Evolutionary conservation across 2,888 invertebrate species (phyloP).

Genomic region (Xestoiulus laeticollis): DNA sequence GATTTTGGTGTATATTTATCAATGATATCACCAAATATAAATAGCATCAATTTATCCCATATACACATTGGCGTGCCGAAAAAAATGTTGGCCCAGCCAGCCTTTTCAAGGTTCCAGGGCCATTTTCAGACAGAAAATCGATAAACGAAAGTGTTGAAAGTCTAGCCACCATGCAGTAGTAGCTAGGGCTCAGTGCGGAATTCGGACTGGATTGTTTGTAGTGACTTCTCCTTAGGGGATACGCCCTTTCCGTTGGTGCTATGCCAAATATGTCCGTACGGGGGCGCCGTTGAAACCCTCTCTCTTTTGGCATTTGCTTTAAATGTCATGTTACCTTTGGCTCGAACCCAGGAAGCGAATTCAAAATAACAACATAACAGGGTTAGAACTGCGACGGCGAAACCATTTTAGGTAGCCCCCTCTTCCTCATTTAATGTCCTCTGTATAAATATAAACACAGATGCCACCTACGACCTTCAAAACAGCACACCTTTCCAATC

Average conservation of each 20-base stretch:
- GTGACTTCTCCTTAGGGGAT: neutral
- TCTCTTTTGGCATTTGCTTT: neutral
- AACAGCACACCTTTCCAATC: neutral
- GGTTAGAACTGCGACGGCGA: neutral
- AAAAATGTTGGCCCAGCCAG: neutral
- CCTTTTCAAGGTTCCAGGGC: neutral
- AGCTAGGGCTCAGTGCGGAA: neutral
- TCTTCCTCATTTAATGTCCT: slow-evolving; percentile 1
- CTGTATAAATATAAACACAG: slow-evolving; percentile 1
- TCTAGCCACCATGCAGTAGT: neutral
- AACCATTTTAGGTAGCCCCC: neutral
- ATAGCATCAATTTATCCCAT: neutral
- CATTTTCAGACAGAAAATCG: neutral
- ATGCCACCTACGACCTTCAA: slow-evolving; percentile 9
- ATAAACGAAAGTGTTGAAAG: neutral
- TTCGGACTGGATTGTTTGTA: neutral
- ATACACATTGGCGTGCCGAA: neutral
- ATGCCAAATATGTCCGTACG: neutral
- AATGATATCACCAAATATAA: neutral
- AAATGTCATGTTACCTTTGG: slow-evolving; percentile 9
- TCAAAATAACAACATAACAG: neutral
- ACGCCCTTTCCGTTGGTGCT: neutral
- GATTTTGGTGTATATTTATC: no score
- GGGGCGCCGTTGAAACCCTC: neutral
- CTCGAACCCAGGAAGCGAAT: neutral